A percentile compares a stretch with the other conserved stretches of the same genome.
Evolutionary conservation across 2,113 vertebrate species (phyloP).

Genomic region (Barnardius zonarius): DNA sequence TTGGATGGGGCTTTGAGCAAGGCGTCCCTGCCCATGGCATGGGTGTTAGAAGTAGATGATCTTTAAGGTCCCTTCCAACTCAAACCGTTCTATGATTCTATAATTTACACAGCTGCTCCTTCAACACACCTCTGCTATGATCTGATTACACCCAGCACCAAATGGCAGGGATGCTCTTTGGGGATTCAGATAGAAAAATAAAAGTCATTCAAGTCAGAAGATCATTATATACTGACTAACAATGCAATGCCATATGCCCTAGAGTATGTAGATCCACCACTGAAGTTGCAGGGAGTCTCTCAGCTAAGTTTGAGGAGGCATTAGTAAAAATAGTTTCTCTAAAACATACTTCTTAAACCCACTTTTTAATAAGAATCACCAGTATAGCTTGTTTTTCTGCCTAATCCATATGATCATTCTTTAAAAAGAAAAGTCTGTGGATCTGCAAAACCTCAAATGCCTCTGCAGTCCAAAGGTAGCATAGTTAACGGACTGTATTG

Average conservation of each 20-base stretch:
- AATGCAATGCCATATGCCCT: neutral
- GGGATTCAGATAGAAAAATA: neutral
- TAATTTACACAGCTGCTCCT: neutral
- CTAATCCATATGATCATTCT: neutral
- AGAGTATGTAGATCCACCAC: neutral
- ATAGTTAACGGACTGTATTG: neutral
- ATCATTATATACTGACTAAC: neutral
- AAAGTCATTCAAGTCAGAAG: neutral
- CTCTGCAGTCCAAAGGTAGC: neutral
- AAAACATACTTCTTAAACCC: neutral
- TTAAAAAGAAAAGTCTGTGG: neutral
- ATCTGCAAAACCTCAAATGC: neutral
- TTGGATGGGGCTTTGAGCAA: neutral
- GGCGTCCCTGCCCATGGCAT: neutral
- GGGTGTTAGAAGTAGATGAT: neutral
- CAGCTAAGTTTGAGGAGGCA: neutral
- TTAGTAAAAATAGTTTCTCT: neutral
- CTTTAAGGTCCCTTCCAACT: neutral
- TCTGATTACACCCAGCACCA: neutral
- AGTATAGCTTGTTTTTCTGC: neutral
- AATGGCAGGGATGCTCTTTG: neutral
- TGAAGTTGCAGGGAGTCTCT: neutral
- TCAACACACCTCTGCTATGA: neutral
- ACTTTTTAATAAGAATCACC: neutral
- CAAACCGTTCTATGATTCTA: neutral